These are phyloP conservation scores for Clarias laeviceps DNA, from an alignment of 2,797 vertebrate genomes.

Conservation along the genomic window DNA sequence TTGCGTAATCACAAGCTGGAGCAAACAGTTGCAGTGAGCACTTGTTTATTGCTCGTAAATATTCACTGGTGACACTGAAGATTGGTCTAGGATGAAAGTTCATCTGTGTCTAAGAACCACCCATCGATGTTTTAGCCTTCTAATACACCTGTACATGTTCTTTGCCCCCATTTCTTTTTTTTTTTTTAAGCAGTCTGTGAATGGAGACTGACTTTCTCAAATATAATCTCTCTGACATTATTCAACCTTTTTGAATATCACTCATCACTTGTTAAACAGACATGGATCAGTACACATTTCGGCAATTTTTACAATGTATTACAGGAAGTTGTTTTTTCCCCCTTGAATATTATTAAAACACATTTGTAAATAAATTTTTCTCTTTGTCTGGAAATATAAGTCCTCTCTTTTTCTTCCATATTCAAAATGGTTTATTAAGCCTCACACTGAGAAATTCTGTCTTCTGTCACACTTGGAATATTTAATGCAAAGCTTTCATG, in stretches of 20 bases:
- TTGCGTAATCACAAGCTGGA: background rate
- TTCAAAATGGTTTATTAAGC: background rate
- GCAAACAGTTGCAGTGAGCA: background rate
- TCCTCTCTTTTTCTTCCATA: background rate
- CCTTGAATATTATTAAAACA: conserved; percentile 20
- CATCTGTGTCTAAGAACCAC: background rate
- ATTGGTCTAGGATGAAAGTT: background rate
- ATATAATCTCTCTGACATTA: conserved; percentile 2
- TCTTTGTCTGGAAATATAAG: conserved; percentile 22
- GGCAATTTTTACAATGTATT: conserved; percentile 31
- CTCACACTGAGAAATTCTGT: background rate
- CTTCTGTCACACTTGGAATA: background rate
- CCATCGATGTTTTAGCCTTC: too few species aligned
- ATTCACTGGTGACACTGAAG: background rate
- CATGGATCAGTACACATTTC: conserved; percentile 21
- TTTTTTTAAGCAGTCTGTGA: background rate
- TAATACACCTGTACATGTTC: background rate
- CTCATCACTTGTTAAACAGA: background rate
- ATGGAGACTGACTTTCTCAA: background rate
- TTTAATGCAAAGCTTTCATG: background rate
- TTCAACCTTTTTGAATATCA: background rate
- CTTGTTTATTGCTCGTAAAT: background rate
- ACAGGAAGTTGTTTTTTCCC: background rate
- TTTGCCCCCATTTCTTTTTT: background rate
- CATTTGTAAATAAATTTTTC: conserved; percentile 49